Percentiles rank a stretch among this genome's conserved stretches.
phyloP scores from a whole-genome alignment of 2,113 vertebrate genomes.

The Apteryx owenii region DNA sequence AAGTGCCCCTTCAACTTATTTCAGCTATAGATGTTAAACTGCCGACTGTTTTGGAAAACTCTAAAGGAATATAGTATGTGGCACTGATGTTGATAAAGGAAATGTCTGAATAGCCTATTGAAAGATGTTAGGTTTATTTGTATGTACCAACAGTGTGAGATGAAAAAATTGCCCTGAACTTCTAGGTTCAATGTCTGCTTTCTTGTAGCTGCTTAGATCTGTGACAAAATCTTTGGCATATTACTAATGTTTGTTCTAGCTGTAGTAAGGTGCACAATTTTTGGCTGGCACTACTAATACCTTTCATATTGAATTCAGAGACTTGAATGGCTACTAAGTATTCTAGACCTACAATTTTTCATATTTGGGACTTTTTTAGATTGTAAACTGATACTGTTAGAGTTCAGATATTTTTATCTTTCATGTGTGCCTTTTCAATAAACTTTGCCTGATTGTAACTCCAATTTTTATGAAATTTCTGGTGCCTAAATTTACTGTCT shows the following conservation, averaged over 20 bases:
- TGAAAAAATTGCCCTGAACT: conserved; percentile 22
- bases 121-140: not conserved
- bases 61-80: not conserved
- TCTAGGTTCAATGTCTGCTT: conserved; percentile 48
- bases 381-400: conserved; percentile 70
- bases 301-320: conserved; percentile 71
- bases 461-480: conserved; percentile 72
- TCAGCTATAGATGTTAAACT: conserved; percentile 16
- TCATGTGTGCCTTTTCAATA: conserved; percentile 82
- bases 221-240: conserved; percentile 63
- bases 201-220: conserved; percentile 62
- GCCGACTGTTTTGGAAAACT: conserved; percentile 15
- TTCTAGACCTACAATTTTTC: conserved; percentile 61
- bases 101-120: not conserved
- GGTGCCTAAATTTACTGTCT: conserved; percentile 79
- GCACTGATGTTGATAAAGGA: conserved; percentile 4
- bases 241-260: conserved; percentile 50
- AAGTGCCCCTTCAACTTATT: not conserved
- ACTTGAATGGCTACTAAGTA: conserved; percentile 60
- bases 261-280: conserved; percentile 65
- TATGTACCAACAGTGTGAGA: not conserved
- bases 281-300: conserved; percentile 38
- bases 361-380: conserved; percentile 67
- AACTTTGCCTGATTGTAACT: conserved; percentile 74
- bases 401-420: conserved; percentile 66